phyloP scores from a whole-genome alignment of 2,113 vertebrate species.

The Gymnocephalus cernua region DNA sequence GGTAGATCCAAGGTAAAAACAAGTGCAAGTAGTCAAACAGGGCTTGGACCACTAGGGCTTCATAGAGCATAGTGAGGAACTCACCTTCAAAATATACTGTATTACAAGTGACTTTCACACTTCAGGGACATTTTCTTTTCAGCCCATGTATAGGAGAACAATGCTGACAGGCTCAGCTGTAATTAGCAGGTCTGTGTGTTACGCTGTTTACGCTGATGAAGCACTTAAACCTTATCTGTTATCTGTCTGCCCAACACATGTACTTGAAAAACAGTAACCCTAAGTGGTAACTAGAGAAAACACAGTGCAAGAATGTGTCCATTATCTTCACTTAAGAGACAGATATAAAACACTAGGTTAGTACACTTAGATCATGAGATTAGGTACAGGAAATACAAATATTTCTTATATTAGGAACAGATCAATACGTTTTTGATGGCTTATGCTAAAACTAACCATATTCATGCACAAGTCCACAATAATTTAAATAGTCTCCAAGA shows the following conservation, averaged over 20 bases:
- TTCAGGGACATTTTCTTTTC: background rate
- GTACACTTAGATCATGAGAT: conserved; percentile 57
- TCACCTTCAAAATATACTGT: conserved; percentile 3
- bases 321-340: background rate
- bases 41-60: conserved; percentile 23
- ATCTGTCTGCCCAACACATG: background rate
- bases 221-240: background rate
- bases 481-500: background rate
- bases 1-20: conserved; percentile 15
- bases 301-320: conserved; percentile 29
- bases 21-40: conserved; percentile 53
- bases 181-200: background rate
- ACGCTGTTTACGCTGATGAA: background rate
- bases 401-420: background rate
- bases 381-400: background rate
- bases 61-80: background rate
- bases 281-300: background rate
- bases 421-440: background rate
- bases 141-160: background rate
- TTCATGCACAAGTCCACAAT: background rate
- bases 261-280: conserved; percentile 21
- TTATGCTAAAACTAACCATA: conserved; percentile 5
- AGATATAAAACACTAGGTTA: conserved; percentile 34
- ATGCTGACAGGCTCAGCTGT: background rate
- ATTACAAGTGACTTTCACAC: background rate